Base-by-base conservation (phyloP, 2,888 invertebrate genomes). In the Ophion ventricosus region DNA sequence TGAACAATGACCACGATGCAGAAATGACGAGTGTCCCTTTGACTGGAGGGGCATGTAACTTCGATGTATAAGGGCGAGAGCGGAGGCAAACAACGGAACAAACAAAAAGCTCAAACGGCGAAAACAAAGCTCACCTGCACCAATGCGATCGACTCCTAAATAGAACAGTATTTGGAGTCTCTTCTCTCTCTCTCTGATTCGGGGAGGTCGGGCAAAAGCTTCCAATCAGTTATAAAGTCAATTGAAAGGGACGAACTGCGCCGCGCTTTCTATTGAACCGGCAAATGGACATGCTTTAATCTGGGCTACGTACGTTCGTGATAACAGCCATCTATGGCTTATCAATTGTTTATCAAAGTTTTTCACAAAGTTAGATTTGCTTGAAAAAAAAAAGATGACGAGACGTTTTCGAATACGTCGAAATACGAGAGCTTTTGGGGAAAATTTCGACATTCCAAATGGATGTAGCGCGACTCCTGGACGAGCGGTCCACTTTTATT, bases 161-260 rank as follows among this genome's bases (percentile, higher is more conserved):
- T 43, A 14, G 14, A 2, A 43, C 43, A 11, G 43, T 80, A 70
- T 49, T 57, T 57, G 35, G 43, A n/a, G 25, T 61, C 74, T 35
- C 72, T 14, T 7, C 72, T 14, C 3, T 14, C 49, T 43, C 3
- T 25, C 40, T 20, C 20, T 20, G 64, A 75, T 20, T 25, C 75
- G 43, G n/a, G 23, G 25, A 57, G 25, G 56, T 61, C 20, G 61
- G 35, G 35, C 35, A 84, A 66, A 72, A 61, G 76, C 66, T 76
- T 40, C 75, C 75, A 80, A 83, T 80, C 76, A 77, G 77, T 77
- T 66, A 59, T 57, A n/a, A 10, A 59, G 59, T 61, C 59, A 59
- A 83, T 73, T 26, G 76, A 67, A 76, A 66, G 56, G 49, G 49
- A 74, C 61, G 54, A 61, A 57, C 25, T n/a, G 67, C 57, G n/a